Percentiles rank a stretch among this genome's conserved stretches.
Evolutionary conservation across 2,113 vertebrate species (phyloP).

Genomic region (Ancistrus triradiatus): DNA sequence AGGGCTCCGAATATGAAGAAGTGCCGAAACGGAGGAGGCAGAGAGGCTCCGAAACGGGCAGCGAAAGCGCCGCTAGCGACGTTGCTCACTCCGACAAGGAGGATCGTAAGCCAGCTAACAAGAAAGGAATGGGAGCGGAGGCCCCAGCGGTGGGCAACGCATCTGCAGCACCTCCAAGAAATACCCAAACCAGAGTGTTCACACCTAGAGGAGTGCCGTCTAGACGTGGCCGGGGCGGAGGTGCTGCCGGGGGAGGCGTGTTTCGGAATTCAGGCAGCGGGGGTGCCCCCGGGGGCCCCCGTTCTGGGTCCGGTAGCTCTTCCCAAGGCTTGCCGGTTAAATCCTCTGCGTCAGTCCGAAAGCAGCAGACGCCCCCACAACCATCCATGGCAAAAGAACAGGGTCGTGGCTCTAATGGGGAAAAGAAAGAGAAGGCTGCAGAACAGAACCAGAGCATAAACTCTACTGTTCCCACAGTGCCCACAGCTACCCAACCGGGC

Average conservation of each 20-base stretch:
- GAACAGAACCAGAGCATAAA: constrained; percentile 58
- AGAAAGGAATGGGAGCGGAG: constrained; percentile 58
- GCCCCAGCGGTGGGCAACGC: constrained; percentile 32
- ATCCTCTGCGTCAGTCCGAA: constrained; percentile 55
- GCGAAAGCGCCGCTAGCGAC: constrained; percentile 80
- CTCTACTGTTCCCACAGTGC: constrained; percentile 38
- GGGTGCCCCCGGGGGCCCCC: constrained; percentile 58
- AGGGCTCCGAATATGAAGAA: constrained; percentile 88
- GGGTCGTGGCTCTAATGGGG: constrained; percentile 50
- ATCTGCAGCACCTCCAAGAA: constrained; percentile 58
- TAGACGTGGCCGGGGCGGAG: constrained; percentile 79
- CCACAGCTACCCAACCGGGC: constrained; percentile 35
- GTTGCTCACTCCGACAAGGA: constrained; percentile 82
- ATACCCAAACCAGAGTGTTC: constrained; percentile 78
- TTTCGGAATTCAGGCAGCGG: constrained; percentile 57
- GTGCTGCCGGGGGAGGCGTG: constrained; percentile 60
- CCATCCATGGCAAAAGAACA: constrained; percentile 58
- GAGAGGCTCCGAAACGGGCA: constrained; percentile 85
- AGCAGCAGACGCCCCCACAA: constrained; percentile 60
- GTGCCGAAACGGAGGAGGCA: constrained; percentile 86
- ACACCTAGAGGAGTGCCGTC: constrained; percentile 87
- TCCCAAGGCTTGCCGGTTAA: constrained; percentile 63
- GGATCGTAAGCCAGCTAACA: constrained; percentile 63
- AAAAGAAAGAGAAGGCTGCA: constrained; percentile 69
- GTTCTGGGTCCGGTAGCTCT: constrained; percentile 55